Base-by-base conservation (phyloP, 2,113 vertebrate genomes). In the Oreochromis tanganicae region DNA sequence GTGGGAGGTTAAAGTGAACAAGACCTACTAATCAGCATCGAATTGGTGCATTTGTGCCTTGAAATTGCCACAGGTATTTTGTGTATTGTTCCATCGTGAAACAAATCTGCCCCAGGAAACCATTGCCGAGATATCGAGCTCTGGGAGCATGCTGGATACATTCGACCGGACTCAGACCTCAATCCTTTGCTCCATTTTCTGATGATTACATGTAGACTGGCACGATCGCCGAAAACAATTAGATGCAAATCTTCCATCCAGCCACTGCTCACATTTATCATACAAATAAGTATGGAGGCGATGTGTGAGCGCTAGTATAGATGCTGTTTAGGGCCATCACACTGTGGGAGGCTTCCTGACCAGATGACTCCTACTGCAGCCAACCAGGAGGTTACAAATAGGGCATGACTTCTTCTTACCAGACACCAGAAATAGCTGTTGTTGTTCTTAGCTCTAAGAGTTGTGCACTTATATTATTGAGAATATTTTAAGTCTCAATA, bases 291-390 rank as follows among this genome's bases (percentile, higher is more conserved):
- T 55, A 90, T 2, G 10, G 81, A 85, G 88, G 88, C 32, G 19
- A 87, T 54, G 29, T 83, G 78, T 59, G 73, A 86, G 85, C 41
- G 27, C 48, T 63, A 1, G 55, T 81, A 16, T 88, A 87, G 86
- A 89, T 80, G 85, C 48, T 82, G 83, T 87, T 86, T 32, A 73
- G 79, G 80, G 86, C 80, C 82, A 85, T 88, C 66, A 55, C 83
- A 61, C 82, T 75, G 91, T 83, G 87, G 90, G 91, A 92, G 88
- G 82, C 88, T 90, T 92, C 84, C 87, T 90, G 90, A 90, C 89
- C 91, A 93, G 88, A 92, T 88, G 86, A 91, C 91, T 88, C 90
- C 81, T 21, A 61, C 79, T 80, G 85, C 79, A 90, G 90, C 19
- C 83, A 92, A 87, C 54, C 3, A 63, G 55, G 17, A 87, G 56